A percentile compares a stretch with the other conserved stretches of the same genome.
Evolutionary conservation across 92 coral and sea anemone genomes (phyloP).

Genomic region (Hydrozoanthus gracilis): DNA sequence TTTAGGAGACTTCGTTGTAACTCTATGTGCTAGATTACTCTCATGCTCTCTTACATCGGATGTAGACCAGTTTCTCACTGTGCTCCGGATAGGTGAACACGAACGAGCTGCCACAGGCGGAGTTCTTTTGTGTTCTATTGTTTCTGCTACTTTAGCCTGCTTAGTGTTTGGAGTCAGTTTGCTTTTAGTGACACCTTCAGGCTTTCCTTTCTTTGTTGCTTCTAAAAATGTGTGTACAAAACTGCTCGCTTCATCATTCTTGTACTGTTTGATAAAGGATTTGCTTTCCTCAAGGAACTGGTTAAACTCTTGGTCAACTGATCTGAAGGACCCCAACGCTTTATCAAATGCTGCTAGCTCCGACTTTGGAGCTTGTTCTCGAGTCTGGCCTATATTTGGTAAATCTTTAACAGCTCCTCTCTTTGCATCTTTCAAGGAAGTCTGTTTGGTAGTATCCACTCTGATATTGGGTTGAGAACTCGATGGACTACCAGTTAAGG

Average conservation of each 20-base stretch:
- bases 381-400: no score
- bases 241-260: neutral
- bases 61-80: slow-evolving; percentile 1
- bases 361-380: no score
- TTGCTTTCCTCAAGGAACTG: neutral
- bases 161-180: neutral
- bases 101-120: neutral
- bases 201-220: neutral
- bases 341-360: neutral
- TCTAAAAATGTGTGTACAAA: neutral
- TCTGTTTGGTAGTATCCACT: neutral
- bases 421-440: neutral
- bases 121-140: neutral
- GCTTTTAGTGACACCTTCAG: neutral
- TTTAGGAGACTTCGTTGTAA: neutral
- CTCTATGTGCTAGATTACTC: neutral
- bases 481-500: no score
- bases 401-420: no score
- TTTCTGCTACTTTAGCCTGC: neutral
- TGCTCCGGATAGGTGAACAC: neutral
- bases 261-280: neutral
- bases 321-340: neutral
- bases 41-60: neutral
- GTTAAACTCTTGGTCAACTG: neutral
- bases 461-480: neutral